phyloP scores from a whole-genome alignment of 1,140 invertebrate genomes.

The Oncopeltus fasciatus region DNA sequence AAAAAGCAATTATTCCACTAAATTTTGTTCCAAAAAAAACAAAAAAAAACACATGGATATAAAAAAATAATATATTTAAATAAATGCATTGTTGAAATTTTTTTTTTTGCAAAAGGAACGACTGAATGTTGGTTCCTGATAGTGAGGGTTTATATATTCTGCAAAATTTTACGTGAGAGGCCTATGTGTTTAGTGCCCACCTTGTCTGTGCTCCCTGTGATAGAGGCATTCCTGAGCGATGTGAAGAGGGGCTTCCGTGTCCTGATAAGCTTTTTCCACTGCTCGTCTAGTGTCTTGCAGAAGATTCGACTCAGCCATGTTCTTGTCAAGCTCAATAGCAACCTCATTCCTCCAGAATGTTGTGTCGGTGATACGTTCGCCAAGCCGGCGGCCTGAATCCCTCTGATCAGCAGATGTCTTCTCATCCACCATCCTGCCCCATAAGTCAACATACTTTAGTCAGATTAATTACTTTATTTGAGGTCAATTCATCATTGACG shows the following conservation, averaged over 20 bases:
- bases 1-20: no score
- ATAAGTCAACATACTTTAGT: no score
- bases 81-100: no score
- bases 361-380: constrained; percentile 82
- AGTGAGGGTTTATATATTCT: no score
- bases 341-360: constrained; percentile 87
- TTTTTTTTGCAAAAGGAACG: no score
- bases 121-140: no score
- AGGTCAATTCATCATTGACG: no score
- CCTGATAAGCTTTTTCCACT: constrained; percentile 68
- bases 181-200: constrained; percentile 28
- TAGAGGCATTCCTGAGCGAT: constrained; percentile 86
- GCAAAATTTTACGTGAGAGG: not conserved
- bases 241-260: constrained; percentile 75
- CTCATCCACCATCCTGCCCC: constrained; percentile 57
- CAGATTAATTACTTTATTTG: no score
- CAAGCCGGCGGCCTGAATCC: constrained; percentile 62
- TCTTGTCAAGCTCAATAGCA: constrained; percentile 66
- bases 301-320: constrained; percentile 66
- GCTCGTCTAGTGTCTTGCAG: constrained; percentile 64
- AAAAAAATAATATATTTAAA: no score
- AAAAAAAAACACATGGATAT: no score
- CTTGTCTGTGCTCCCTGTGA: constrained; percentile 71
- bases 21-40: no score
- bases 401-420: constrained; percentile 54